These are phyloP conservation scores for Neotoma lepida DNA, from an alignment of 2,113 vertebrate genomes.

Conservation along the genomic window DNA sequence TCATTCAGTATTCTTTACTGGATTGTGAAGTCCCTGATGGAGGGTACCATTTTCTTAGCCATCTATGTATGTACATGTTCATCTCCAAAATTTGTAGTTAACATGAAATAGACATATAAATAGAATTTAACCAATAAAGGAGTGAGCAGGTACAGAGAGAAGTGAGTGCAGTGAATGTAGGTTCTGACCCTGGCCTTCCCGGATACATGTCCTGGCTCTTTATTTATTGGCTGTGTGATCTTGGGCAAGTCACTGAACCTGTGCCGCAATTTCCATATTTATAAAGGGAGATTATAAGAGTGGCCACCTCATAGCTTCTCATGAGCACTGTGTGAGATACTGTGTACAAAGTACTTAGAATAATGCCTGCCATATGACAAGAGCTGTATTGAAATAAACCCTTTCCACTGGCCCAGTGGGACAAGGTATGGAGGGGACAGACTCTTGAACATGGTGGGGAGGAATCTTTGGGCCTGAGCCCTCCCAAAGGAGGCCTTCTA, in stretches of 20 bases:
- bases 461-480: neutral
- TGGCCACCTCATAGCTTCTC: neutral
- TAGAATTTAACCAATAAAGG: neutral
- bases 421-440: neutral
- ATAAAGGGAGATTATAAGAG: neutral
- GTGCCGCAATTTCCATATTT: neutral
- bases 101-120: neutral
- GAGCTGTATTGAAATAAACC: neutral
- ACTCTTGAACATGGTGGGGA: neutral
- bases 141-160: neutral
- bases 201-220: neutral
- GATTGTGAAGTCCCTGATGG: neutral
- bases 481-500: neutral
- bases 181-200: neutral
- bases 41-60: neutral
- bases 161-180: neutral
- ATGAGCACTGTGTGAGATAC: neutral
- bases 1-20: neutral
- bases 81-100: neutral
- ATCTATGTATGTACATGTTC: neutral
- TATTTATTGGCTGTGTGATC: neutral
- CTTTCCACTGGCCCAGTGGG: neutral
- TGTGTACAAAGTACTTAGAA: neutral
- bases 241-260: neutral
- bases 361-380: neutral